A percentile compares a stretch with the other conserved stretches of the same genome.
These are phyloP conservation scores for Erpornis zantholeuca DNA, from an alignment of 2,113 vertebrate genomes.

Conservation along the genomic window DNA sequence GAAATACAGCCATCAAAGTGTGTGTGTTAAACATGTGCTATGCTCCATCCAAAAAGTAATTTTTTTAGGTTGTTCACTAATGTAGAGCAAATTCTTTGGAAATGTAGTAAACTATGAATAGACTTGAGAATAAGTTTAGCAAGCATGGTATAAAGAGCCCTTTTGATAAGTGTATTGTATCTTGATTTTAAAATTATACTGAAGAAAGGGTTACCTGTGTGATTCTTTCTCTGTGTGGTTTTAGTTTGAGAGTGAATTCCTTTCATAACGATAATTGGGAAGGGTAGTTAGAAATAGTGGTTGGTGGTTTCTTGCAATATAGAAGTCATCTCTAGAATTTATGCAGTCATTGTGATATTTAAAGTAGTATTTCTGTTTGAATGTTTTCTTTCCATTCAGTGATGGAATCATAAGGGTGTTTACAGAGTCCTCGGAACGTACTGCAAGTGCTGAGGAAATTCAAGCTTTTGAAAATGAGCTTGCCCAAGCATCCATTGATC, in stretches of 20 bases:
- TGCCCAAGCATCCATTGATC: conserved; percentile 89
- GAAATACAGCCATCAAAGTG: neutral
- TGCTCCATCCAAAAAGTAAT: neutral
- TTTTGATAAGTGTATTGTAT: neutral
- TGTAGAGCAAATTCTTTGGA: neutral
- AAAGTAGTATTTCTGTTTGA: neutral
- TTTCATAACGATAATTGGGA: neutral
- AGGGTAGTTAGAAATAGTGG: neutral
- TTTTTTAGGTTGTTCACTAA: neutral
- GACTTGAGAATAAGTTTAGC: neutral
- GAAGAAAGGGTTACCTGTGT: neutral
- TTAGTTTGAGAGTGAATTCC: neutral
- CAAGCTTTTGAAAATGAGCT: conserved; percentile 96
- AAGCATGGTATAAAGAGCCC: neutral
- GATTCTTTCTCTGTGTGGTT: neutral
- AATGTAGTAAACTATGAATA: neutral
- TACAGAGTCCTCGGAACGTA: conserved; percentile 84
- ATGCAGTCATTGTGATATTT: neutral
- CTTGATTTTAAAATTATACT: neutral
- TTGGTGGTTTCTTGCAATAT: neutral
- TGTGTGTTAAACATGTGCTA: neutral
- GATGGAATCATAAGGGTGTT: conserved; percentile 95
- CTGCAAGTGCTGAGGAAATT: conserved; percentile 84
- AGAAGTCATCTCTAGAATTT: neutral
- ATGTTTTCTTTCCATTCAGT: conserved; percentile 66